A percentile compares a stretch with the other conserved stretches of the same genome.
Evolutionary conservation across 2,888 invertebrate genomes (phyloP).

Genomic region (Plebejus argus): DNA sequence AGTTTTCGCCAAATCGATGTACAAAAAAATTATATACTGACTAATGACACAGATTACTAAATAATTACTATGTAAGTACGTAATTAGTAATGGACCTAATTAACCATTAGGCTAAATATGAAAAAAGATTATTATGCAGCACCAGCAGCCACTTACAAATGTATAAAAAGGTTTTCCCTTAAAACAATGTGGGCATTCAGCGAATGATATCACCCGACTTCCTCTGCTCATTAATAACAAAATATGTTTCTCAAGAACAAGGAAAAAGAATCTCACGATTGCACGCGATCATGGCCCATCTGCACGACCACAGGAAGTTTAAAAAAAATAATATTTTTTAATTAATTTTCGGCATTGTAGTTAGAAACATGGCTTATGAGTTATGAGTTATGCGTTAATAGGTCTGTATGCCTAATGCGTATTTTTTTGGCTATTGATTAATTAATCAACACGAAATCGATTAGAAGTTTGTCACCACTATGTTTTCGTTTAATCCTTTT

Average conservation of each 20-base stretch:
- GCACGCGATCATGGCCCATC: slow-evolving; percentile 24
- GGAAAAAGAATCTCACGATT: slow-evolving; percentile 16
- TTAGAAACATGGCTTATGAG: neutral
- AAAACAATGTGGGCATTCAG: neutral
- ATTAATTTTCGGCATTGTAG: neutral
- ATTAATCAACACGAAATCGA: too few species aligned
- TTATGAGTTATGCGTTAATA: neutral
- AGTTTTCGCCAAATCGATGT: too few species aligned
- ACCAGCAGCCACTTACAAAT: neutral
- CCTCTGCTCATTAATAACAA: slow-evolving; percentile 22
- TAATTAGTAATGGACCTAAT: too few species aligned
- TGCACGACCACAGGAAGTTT: slow-evolving; percentile 24
- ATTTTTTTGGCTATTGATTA: too few species aligned
- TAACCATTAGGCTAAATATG: too few species aligned
- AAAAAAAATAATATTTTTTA: neutral
- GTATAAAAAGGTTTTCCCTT: neutral
- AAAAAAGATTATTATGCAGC: neutral
- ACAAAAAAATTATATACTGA: too few species aligned
- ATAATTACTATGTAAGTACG: too few species aligned
- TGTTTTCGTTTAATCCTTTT: too few species aligned
- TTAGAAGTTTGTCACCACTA: too few species aligned
- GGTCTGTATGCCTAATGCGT: too few species aligned
- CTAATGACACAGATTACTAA: too few species aligned
- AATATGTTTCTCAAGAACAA: slow-evolving; percentile 29
- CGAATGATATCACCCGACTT: slow-evolving; percentile 13